Evolutionary conservation across 2,113 vertebrate genomes (phyloP).

Genomic region (Gila orcuttii): DNA sequence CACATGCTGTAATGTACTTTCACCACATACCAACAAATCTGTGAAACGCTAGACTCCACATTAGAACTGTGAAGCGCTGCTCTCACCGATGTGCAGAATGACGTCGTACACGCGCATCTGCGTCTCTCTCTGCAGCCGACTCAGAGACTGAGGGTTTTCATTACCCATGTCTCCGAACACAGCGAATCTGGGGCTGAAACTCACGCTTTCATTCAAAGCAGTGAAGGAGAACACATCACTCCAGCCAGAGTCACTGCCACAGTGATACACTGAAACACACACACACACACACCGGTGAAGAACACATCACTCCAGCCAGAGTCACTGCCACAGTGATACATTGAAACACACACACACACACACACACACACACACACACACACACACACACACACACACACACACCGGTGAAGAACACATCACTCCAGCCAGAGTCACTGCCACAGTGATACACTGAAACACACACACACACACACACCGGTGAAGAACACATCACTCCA

Average conservation of each 20-base stretch:
- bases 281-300: slow-evolving; percentile 65
- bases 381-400: not conserved
- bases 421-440: slow-evolving; percentile 82
- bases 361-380: not conserved
- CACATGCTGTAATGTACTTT: slow-evolving; percentile 20
- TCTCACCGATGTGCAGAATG: slow-evolving; percentile 85
- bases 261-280: slow-evolving; percentile 76
- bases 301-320: slow-evolving; percentile 84
- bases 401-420: slow-evolving; percentile 69
- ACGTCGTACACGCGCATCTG: slow-evolving; percentile 81
- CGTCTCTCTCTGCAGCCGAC: slow-evolving; percentile 81
- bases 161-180: slow-evolving; percentile 87
- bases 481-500: slow-evolving; percentile 86
- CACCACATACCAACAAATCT: not conserved
- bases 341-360: slow-evolving; percentile 56
- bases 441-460: slow-evolving; percentile 81
- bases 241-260: slow-evolving; percentile 83
- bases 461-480: not conserved
- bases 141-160: slow-evolving; percentile 85
- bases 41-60: too few species aligned
- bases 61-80: accelerated
- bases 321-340: slow-evolving; percentile 81
- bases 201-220: slow-evolving; percentile 72
- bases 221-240: slow-evolving; percentile 81
- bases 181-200: slow-evolving; percentile 83